phyloP scores from a whole-genome alignment of 2,113 vertebrate species.

The Vulpes lagopus region DNA sequence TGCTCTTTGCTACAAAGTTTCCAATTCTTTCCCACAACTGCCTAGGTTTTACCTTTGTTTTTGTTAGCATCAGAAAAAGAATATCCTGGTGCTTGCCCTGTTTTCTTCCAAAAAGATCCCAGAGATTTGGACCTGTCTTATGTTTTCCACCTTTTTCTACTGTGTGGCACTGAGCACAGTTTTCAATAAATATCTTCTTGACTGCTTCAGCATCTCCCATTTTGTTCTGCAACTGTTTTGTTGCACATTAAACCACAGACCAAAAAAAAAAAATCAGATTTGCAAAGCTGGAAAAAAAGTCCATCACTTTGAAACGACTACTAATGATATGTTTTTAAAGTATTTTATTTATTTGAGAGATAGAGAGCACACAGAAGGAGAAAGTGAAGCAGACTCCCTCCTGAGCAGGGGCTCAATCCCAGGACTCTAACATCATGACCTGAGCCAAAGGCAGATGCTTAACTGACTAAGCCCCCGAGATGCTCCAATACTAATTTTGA shows the following conservation, averaged over 20 bases:
- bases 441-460: too few species aligned
- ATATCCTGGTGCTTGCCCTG: constrained; percentile 89
- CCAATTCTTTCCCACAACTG: neutral
- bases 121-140: constrained; percentile 91
- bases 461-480: too few species aligned
- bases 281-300: neutral
- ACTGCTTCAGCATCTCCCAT: constrained; percentile 89
- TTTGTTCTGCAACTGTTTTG: constrained; percentile 34
- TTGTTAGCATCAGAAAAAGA: constrained; percentile 92
- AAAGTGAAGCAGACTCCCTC: too few species aligned
- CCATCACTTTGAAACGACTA: neutral
- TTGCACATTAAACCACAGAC: constrained; percentile 29
- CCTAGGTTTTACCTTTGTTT: constrained; percentile 88
- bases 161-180: constrained; percentile 91
- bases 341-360: too few species aligned
- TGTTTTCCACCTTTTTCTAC: constrained; percentile 90
- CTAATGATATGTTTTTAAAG: neutral
- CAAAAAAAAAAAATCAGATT: constrained; percentile 45
- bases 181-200: constrained; percentile 91
- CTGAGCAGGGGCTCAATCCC: too few species aligned
- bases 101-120: constrained; percentile 89
- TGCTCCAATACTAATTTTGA: too few species aligned
- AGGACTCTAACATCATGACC: too few species aligned
- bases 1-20: neutral
- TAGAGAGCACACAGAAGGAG: too few species aligned